A percentile compares a stretch with the other conserved stretches of the same genome.
phyloP scores from a whole-genome alignment of 2,888 invertebrate species.

The Rhorus exstirpatorius region DNA sequence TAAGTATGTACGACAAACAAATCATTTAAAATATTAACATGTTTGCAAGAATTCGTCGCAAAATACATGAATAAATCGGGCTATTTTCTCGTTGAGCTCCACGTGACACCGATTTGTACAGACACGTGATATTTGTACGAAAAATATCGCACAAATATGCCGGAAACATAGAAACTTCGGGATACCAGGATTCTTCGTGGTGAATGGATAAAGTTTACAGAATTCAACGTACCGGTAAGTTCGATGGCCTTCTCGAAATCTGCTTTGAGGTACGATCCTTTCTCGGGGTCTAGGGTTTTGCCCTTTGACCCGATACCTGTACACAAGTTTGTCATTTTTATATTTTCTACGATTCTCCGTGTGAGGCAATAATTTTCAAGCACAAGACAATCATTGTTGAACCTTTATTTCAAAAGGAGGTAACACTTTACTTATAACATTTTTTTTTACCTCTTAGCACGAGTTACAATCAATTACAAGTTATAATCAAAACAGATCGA shows the following conservation, averaged over 20 bases:
- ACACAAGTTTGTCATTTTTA: background rate
- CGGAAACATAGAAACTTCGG: conserved; percentile 7
- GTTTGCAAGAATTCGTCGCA: conserved; percentile 38
- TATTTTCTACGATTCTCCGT: background rate
- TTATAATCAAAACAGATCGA: background rate
- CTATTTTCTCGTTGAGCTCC: conserved; percentile 17
- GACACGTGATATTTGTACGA: conserved; percentile 41
- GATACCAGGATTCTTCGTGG: background rate
- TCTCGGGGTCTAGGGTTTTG: conserved; percentile 89
- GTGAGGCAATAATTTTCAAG: background rate
- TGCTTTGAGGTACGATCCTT: conserved; percentile 91
- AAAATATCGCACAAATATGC: conserved; percentile 23
- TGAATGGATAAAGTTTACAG: background rate
- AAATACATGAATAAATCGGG: conserved; percentile 22
- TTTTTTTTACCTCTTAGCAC: no score
- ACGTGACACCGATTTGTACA: conserved; percentile 27
- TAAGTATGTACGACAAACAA: conserved; percentile 40
- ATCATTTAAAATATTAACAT: conserved; percentile 30
- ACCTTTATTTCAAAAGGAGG: background rate
- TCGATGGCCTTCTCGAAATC: conserved; percentile 96
- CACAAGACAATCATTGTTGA: background rate
- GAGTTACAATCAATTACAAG: background rate
- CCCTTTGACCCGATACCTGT: conserved; percentile 88
- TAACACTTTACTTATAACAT: background rate
- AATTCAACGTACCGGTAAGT: conserved; percentile 89